Percentiles rank a stretch among this genome's conserved stretches.
Conservation (phyloP, 2,888 invertebrate genomes). For the Agrilus mali region DNA sequence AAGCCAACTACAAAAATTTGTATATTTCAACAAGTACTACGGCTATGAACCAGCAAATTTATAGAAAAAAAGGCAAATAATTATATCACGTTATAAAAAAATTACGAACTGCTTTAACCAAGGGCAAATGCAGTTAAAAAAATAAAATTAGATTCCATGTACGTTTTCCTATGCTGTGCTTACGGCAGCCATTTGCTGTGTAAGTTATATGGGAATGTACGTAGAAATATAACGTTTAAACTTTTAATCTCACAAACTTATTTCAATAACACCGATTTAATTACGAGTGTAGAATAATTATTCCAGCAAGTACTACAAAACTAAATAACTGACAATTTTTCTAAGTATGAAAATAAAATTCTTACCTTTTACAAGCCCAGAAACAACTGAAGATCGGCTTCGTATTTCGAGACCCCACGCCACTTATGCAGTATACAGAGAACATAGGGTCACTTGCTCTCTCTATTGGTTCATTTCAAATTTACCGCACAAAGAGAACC, state of each 20-base stretch:
- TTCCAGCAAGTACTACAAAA: conserved; percentile 27
- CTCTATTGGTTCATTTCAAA: conserved; percentile 45
- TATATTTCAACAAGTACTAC: conserved; percentile 9
- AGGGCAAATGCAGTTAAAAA: conserved; percentile 16
- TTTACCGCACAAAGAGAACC: conserved; percentile 44
- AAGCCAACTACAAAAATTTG: conserved; percentile 24
- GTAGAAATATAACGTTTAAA: conserved; percentile 28
- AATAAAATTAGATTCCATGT: conserved; percentile 15
- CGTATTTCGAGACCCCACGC: conserved; percentile 51
- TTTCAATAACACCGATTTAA: conserved; percentile 18
- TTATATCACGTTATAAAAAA: conserved; percentile 21
- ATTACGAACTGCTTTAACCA: conserved; percentile 12
- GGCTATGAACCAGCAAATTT: conserved; percentile 15
- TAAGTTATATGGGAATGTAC: conserved; percentile 33
- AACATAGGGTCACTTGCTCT: conserved; percentile 27
- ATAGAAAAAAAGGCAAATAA: conserved; percentile 23
- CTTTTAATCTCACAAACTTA: conserved; percentile 22
- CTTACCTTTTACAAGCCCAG: conserved; percentile 46
- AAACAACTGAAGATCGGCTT: conserved; percentile 47
- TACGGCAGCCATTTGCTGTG: conserved; percentile 41
- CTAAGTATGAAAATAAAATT: conserved; percentile 41
- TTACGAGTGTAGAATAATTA: conserved; percentile 24
- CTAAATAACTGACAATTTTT: conserved; percentile 38
- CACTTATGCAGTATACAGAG: conserved; percentile 47
- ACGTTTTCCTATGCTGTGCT: conserved; percentile 35